Base-by-base conservation (phyloP, 2,797 vertebrate genomes). In the Dendrocincla tyrannina region DNA sequence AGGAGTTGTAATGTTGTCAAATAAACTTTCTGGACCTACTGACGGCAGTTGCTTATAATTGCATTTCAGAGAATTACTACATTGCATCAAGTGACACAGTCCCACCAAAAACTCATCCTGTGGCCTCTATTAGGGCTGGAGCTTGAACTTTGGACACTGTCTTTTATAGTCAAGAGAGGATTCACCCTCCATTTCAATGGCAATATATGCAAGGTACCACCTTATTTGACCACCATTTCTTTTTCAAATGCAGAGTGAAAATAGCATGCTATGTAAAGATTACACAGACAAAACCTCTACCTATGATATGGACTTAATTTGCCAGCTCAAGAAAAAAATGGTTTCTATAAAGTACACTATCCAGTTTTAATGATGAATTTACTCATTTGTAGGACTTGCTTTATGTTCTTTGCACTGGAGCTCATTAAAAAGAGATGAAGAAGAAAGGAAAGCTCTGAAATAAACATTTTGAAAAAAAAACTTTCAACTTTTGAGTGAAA, bases 401-500 rank as follows among this genome's bases (percentile, higher is more conserved):
- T 89, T 77, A 59, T 67, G 41, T 70, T 84, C 76, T 90, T 91
- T 86, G 42, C 50, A 24, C n/a, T 85, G 30, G 46, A 89, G 66
- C 16, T 28, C 2, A 2, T 90, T 78, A 44, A 85, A 89, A 90
- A 88, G 89, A 86, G 49, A 88, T 64, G 69, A 93, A 82, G 53
- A 74, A 79, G 33, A 88, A 95, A 85, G 32, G 6, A 85, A 92
- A 84, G 53, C 58, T 91, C 85, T 84, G 75, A 94, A 77, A 85
- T n/a, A 83, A 94, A 86, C 13, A 67, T 50, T 88, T 85, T 42
- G 50, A 2, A 47, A 32, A n/a, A 77, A 77, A 70, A 12, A 0
- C 3, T 50, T 77, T 90, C 66, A 94, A 79, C 0, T 0, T 86
- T 89, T 75, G 23, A 93, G 41, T 0, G 6, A 86, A 91, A 92